Evolutionary conservation across 2,888 invertebrate genomes (phyloP).

Genomic region (Neocrepidodera transversa): DNA sequence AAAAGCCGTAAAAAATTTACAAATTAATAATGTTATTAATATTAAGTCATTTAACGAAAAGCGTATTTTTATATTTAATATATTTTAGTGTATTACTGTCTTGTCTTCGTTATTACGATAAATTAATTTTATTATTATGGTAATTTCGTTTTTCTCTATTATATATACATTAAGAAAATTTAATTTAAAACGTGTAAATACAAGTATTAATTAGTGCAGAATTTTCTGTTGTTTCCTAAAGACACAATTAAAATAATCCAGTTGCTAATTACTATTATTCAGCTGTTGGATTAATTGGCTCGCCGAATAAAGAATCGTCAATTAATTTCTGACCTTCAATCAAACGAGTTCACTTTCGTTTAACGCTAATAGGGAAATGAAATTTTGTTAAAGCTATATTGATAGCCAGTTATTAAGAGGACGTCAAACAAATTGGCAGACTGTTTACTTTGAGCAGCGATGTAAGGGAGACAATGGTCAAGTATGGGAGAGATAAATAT

Average conservation of each 20-base stretch:
- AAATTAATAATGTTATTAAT: too few relatives aligned
- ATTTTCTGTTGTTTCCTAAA: too few relatives aligned
- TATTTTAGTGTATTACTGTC: too few relatives aligned
- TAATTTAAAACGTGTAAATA: too few relatives aligned
- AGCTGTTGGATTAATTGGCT: not conserved
- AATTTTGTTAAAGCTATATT: slow-evolving; percentile 21
- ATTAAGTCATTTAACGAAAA: too few relatives aligned
- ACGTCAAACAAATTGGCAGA: slow-evolving; percentile 24
- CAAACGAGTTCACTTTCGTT: not conserved
- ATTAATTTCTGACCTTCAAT: slow-evolving; percentile 9
- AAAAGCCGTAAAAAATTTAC: too few relatives aligned
- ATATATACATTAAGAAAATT: too few relatives aligned
- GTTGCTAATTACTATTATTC: not conserved
- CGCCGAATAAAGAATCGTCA: not conserved
- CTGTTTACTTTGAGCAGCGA: slow-evolving; percentile 26
- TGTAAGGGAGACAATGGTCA: slow-evolving; percentile 42
- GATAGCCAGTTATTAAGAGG: slow-evolving; percentile 22
- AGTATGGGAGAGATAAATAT: slow-evolving; percentile 47
- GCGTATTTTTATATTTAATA: too few relatives aligned
- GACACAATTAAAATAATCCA: slow-evolving; percentile 1
- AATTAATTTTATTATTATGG: too few relatives aligned
- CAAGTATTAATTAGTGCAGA: too few relatives aligned
- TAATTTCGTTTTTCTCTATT: too few relatives aligned
- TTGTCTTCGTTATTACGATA: too few relatives aligned
- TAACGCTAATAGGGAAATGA: slow-evolving; percentile 15